A percentile compares a stretch with the other conserved stretches of the same genome.
phyloP scores from a whole-genome alignment of 2,888 invertebrate genomes.

The Ophioninae sp. region DNA sequence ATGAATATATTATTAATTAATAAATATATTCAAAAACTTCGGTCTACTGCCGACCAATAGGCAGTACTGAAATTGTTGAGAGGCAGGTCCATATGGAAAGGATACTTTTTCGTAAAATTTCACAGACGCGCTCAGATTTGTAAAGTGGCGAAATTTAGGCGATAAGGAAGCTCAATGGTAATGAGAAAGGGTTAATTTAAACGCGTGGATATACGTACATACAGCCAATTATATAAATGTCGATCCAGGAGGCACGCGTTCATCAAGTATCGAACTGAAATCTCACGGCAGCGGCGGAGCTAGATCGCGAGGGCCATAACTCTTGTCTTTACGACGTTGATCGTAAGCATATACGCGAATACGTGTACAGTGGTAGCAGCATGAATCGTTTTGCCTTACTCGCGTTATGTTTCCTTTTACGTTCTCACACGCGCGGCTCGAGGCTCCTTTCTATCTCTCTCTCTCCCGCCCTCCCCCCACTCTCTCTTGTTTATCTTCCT shows the following conservation, averaged over 20 bases:
- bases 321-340: slow-evolving; percentile 69
- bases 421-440: slow-evolving; percentile 52
- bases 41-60: background rate
- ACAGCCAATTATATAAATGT: slow-evolving; percentile 2
- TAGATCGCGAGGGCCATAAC: slow-evolving; percentile 65
- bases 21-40: background rate
- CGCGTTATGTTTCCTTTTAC: slow-evolving; percentile 60
- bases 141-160: background rate
- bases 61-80: background rate
- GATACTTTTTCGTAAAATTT: background rate
- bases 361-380: slow-evolving; percentile 34
- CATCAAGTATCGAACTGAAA: slow-evolving; percentile 39
- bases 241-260: slow-evolving; percentile 17
- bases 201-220: background rate
- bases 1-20: too few relatives aligned
- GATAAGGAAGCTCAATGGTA: background rate
- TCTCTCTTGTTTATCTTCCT: slow-evolving; percentile 14
- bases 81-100: background rate
- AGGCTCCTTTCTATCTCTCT: background rate
- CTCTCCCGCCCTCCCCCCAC: background rate
- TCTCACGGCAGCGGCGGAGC: slow-evolving; percentile 46
- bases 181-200: background rate
- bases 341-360: slow-evolving; percentile 54
- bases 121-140: background rate
- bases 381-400: slow-evolving; percentile 52